These are phyloP conservation scores for Serrognathus titanus DNA, from an alignment of 2,888 invertebrate genomes.

Conservation along the genomic window DNA sequence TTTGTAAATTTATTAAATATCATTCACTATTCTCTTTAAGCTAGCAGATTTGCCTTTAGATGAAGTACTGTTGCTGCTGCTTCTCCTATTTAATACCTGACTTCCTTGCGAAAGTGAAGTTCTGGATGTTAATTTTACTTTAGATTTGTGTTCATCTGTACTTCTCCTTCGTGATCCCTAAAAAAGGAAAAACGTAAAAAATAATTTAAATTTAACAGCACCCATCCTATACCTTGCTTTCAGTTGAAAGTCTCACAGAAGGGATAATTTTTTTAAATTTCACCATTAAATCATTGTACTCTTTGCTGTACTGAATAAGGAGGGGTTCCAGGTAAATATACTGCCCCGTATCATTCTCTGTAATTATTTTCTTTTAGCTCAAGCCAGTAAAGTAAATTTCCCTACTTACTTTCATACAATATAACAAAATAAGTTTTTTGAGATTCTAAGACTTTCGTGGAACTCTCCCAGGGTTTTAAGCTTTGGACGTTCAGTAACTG, in stretches of 20 bases:
- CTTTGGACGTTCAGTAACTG: slow-evolving; percentile 30
- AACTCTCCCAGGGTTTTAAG: slow-evolving; percentile 27
- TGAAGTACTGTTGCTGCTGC: too few species aligned
- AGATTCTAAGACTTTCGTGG: slow-evolving; percentile 32
- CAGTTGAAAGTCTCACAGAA: background rate
- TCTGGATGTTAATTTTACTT: background rate
- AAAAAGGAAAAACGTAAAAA: background rate
- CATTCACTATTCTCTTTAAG: too few species aligned
- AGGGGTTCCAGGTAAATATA: slow-evolving; percentile 21
- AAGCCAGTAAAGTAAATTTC: background rate
- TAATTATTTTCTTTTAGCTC: background rate
- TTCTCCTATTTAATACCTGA: too few species aligned
- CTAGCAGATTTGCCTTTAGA: too few species aligned
- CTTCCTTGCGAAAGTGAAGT: too few species aligned
- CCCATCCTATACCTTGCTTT: slow-evolving; percentile 4
- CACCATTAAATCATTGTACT: slow-evolving; percentile 20
- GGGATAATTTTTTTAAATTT: slow-evolving; percentile 18
- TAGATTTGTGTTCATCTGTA: background rate
- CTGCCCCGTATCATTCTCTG: slow-evolving; percentile 23
- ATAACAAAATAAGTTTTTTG: slow-evolving; percentile 34
- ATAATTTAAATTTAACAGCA: background rate
- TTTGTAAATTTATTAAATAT: too few species aligned
- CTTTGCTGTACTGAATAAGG: slow-evolving; percentile 20
- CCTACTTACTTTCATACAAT: slow-evolving; percentile 34
- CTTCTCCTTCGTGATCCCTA: background rate